Base-by-base conservation (phyloP, 1,140 invertebrate genomes). In the Drosophila seguyi region DNA sequence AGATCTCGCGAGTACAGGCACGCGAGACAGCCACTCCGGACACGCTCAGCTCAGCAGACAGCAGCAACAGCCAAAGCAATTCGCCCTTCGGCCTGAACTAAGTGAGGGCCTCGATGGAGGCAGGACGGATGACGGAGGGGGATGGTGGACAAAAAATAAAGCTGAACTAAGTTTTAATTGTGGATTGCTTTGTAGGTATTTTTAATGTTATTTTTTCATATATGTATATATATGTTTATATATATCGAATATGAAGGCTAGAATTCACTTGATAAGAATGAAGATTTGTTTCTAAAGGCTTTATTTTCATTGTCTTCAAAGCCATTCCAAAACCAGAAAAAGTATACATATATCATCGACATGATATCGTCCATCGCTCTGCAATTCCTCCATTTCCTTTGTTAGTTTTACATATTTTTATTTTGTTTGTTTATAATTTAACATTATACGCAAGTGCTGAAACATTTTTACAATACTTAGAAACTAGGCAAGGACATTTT, bases 41-140 rank as follows among this genome's bases (percentile, higher is more conserved):
- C 75, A 95, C 94, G 0, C 88, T 94, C 6, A 95, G 94, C 74
- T 95, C 94, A 3, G 94, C 94, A 68, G 94, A 94, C 59, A 94
- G 94, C 6, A 93, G 92, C 71, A 93, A 92, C 60, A 92, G 91
- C 56, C 92, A 92, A 36, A 91, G 87, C 59, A 83, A 75, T 56
- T 71, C 77, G 7, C 62, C 81, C n/a, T 4, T 83, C 36, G 58
- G 44, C 45, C 59, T 86, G 31, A 86, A 86, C 71, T 86, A 78
- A 77, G 68, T 59, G 50, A 55, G 27, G 58, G 66, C 44, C 44
- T 6, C 14, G 36, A 18, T 10, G 16, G 14, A 56, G 20, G 3
- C 22, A 29, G 22, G 1, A 29, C 20, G 7, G 6, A 27, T 11
- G 1, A 5, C 1, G 16, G 5, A 5, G 25, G 20, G 14, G 14